phyloP scores from a whole-genome alignment of 2,113 vertebrate genomes.

The Lontra canadensis region DNA sequence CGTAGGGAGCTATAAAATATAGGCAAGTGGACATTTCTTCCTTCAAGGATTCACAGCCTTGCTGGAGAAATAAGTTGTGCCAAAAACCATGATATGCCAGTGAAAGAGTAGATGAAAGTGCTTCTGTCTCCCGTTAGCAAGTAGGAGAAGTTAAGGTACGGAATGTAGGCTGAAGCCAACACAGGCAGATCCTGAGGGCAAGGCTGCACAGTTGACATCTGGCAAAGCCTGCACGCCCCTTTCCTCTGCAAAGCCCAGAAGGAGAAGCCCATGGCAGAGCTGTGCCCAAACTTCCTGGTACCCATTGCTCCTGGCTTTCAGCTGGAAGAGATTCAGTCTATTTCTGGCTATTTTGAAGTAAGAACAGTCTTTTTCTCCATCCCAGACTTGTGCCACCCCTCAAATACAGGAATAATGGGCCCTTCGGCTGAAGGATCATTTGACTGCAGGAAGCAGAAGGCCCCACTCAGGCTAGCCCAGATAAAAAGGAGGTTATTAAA shows the following conservation, averaged over 20 bases:
- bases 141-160: background rate
- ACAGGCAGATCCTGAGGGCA: background rate
- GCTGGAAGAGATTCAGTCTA: background rate
- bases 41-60: background rate
- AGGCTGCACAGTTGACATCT: background rate
- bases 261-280: background rate
- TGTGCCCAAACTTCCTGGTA: background rate
- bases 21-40: background rate
- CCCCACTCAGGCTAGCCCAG: background rate
- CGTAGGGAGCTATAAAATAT: background rate
- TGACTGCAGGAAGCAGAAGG: background rate
- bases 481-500: background rate
- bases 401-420: background rate
- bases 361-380: background rate
- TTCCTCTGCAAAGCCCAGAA: background rate
- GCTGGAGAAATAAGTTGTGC: background rate
- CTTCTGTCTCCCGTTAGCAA: background rate
- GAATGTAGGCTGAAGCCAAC: background rate
- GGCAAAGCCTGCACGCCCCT: background rate
- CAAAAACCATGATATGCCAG: background rate
- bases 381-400: background rate
- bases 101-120: background rate
- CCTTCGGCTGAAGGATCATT: background rate
- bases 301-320: background rate
- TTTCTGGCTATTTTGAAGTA: conserved; percentile 18